These are phyloP conservation scores for Allygus modestus DNA, from an alignment of 2,888 invertebrate species.

Conservation along the genomic window DNA sequence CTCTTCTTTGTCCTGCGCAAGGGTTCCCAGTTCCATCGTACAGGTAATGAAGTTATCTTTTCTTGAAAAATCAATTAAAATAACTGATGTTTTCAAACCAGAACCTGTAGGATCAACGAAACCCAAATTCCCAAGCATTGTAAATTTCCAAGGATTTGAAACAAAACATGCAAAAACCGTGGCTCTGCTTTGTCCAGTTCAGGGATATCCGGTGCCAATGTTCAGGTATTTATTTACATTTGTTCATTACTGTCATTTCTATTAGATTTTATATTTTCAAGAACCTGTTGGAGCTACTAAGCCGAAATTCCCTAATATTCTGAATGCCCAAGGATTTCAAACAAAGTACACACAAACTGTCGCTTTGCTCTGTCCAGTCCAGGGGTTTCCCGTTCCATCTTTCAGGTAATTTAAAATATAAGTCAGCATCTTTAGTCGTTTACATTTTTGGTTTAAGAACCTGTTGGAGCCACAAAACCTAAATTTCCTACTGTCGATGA, in stretches of 20 bases:
- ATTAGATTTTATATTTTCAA: constrained; percentile 71
- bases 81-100: constrained; percentile 58
- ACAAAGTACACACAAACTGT: constrained; percentile 74
- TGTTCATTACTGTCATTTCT: constrained; percentile 70
- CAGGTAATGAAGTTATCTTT: constrained; percentile 78
- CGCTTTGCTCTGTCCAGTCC: constrained; percentile 84
- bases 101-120: constrained; percentile 77
- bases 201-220: constrained; percentile 75
- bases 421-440: not conserved
- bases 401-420: constrained; percentile 75
- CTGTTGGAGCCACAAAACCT: constrained; percentile 83
- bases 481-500: constrained; percentile 77
- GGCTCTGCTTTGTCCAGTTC: constrained; percentile 82
- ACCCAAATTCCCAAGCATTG: constrained; percentile 82
- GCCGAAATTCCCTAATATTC: constrained; percentile 79
- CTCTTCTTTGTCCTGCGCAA: constrained; percentile 77
- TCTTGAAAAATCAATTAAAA: not conserved
- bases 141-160: constrained; percentile 75
- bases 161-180: constrained; percentile 59
- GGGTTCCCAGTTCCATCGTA: constrained; percentile 82
- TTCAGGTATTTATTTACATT: constrained; percentile 71
- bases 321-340: constrained; percentile 66
- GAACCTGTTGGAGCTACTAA: constrained; percentile 84
- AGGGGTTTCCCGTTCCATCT: constrained; percentile 81
- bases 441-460: constrained; percentile 76